Percentiles rank a stretch among this genome's conserved stretches.
Evolutionary conservation across 1,140 invertebrate genomes (phyloP).

Genomic region (Drosophila bocki): DNA sequence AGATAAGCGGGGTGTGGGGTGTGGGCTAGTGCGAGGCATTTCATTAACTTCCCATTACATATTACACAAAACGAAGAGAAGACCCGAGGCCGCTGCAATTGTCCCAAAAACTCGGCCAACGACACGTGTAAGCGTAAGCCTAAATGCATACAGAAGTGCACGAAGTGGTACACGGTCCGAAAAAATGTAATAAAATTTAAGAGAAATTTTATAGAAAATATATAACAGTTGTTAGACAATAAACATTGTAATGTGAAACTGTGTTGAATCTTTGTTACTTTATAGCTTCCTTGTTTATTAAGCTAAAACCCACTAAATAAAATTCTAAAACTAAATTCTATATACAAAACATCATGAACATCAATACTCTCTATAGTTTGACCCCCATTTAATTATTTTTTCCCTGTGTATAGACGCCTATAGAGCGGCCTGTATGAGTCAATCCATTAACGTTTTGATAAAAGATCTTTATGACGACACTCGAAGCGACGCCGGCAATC

Average conservation of each 20-base stretch:
- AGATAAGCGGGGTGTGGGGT: slow-evolving; percentile 27
- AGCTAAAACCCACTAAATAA: not conserved
- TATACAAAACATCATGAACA: not conserved
- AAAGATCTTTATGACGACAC: slow-evolving; percentile 85
- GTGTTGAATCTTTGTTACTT: not conserved
- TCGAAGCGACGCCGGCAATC: slow-evolving; percentile 73
- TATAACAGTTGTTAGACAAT: not conserved
- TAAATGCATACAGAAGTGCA: slow-evolving; percentile 55
- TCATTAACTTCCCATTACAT: slow-evolving; percentile 79
- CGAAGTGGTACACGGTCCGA: slow-evolving; percentile 1
- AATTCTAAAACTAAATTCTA: not conserved
- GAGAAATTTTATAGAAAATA: not conserved
- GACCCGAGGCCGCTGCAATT: slow-evolving; percentile 50
- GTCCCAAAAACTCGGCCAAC: slow-evolving; percentile 41
- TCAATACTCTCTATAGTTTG: too few relatives aligned
- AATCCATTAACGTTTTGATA: slow-evolving; percentile 84
- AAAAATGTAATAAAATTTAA: not conserved
- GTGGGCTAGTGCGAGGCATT: slow-evolving; percentile 34
- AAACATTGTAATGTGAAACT: not conserved
- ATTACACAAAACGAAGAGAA: slow-evolving; percentile 35
- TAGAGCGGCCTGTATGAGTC: slow-evolving; percentile 58
- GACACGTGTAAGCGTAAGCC: slow-evolving; percentile 56
- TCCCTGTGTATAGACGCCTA: slow-evolving; percentile 19
- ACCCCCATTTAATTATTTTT: not conserved
- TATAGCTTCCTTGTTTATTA: not conserved